Evolutionary conservation across 1,140 invertebrate species (phyloP).

Genomic region (Colletes latitarsis): DNA sequence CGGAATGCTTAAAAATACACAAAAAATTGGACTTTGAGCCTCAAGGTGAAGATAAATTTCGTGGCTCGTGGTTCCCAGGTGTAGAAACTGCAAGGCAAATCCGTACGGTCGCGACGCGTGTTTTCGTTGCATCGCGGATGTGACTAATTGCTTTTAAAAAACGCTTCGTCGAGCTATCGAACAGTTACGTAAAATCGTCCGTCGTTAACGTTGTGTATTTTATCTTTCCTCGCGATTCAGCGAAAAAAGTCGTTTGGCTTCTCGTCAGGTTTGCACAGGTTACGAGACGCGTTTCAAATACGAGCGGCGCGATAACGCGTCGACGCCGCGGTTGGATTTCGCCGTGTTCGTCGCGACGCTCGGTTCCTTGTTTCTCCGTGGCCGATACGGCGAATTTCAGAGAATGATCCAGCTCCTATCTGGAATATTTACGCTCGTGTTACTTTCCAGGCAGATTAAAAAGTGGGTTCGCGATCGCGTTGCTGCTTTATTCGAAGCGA

Average conservation of each 20-base stretch:
- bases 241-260: background rate
- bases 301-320: background rate
- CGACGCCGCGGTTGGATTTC: background rate
- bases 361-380: background rate
- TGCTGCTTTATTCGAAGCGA: background rate
- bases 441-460: conserved; percentile 25
- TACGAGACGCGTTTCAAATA: background rate
- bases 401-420: background rate
- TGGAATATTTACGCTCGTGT: background rate
- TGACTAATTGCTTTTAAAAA: background rate
- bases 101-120: background rate
- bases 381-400: background rate
- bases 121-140: background rate
- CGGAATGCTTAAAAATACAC: too few relatives aligned
- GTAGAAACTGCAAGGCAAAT: background rate
- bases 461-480: background rate
- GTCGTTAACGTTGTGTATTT: background rate
- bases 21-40: too few relatives aligned
- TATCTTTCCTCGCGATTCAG: background rate
- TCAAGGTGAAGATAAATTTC: too few relatives aligned
- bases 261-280: background rate
- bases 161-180: background rate
- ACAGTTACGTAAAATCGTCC: conserved; percentile 7
- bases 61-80: too few relatives aligned
- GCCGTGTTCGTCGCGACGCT: too few relatives aligned